A percentile compares a stretch with the other conserved stretches of the same genome.
phyloP scores from a whole-genome alignment of 2,888 invertebrate genomes.

The Petrolisthes cinctipes region DNA sequence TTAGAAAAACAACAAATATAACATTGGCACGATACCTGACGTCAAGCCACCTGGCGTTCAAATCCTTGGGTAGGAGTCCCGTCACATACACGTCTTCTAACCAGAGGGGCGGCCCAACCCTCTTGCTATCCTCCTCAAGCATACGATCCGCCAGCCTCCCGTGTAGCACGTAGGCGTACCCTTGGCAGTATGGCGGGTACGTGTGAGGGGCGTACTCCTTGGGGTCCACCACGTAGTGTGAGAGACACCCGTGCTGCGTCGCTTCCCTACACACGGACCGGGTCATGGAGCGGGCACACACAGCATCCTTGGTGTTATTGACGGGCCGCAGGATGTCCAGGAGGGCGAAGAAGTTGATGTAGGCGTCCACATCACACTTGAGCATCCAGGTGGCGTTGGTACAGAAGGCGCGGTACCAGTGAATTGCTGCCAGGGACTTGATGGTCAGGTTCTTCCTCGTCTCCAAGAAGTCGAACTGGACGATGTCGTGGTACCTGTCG shows the following conservation, averaged over 20 bases:
- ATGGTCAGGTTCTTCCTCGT: constrained; percentile 45
- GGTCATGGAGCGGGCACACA: constrained; percentile 43
- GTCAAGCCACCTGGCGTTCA: constrained; percentile 35
- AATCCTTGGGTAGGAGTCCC: constrained; percentile 35
- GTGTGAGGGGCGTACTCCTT: constrained; percentile 36
- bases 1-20: no score
- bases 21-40: constrained; percentile 27
- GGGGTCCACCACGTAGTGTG: constrained; percentile 44
- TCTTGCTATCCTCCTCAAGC: constrained; percentile 34
- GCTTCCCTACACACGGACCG: constrained; percentile 43
- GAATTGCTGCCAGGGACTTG: constrained; percentile 42
- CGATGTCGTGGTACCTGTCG: constrained; percentile 43
- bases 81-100: constrained; percentile 59
- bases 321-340: constrained; percentile 31
- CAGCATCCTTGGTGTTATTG: constrained; percentile 29
- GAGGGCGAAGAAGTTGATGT: constrained; percentile 41
- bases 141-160: constrained; percentile 38
- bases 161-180: constrained; percentile 47
- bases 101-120: constrained; percentile 37
- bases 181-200: constrained; percentile 55
- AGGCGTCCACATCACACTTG: constrained; percentile 54
- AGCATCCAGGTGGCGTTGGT: constrained; percentile 48
- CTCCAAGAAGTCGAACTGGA: constrained; percentile 53
- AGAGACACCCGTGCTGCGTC: constrained; percentile 31
- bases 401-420: constrained; percentile 49